These are phyloP conservation scores for Antennarius striatus DNA, from an alignment of 2,113 vertebrate species.

Conservation along the genomic window DNA sequence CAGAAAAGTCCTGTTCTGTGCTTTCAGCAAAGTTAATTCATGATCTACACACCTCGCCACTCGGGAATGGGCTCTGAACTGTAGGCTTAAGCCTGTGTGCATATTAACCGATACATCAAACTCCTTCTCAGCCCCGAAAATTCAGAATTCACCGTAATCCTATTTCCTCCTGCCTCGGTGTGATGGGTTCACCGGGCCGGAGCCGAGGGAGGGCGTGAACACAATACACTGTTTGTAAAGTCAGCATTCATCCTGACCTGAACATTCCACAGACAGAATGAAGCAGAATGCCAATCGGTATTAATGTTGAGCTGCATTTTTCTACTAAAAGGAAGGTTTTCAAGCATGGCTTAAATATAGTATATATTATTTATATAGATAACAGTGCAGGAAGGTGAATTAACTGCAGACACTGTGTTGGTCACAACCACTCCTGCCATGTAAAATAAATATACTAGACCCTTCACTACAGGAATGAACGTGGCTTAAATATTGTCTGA, in stretches of 20 bases:
- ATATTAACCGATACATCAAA: conserved; percentile 69
- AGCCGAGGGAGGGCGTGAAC: conserved; percentile 25
- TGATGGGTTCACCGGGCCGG: conserved; percentile 42
- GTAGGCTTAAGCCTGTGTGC: conserved; percentile 49
- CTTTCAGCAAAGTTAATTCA: conserved; percentile 53
- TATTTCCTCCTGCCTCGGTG: conserved; percentile 52
- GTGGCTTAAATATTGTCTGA: neutral
- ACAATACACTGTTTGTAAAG: conserved; percentile 56
- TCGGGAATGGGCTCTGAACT: conserved; percentile 37
- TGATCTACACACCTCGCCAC: conserved; percentile 44
- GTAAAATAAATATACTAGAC: no score
- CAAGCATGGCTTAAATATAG: neutral
- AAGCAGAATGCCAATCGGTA: conserved; percentile 23
- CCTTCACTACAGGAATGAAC: neutral
- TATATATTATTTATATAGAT: no score
- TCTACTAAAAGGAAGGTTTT: conserved; percentile 1
- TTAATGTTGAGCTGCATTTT: conserved; percentile 14
- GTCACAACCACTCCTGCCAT: no score
- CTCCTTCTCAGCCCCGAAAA: conserved; percentile 37
- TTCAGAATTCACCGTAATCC: conserved; percentile 55
- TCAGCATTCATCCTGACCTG: conserved; percentile 54
- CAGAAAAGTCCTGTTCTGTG: conserved; percentile 33
- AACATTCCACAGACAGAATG: conserved; percentile 15
- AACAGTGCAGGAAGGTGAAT: no score
- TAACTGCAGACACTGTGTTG: no score